Evolutionary conservation across 2,888 invertebrate species (phyloP).

Genomic region (Zygaena filipendulae): DNA sequence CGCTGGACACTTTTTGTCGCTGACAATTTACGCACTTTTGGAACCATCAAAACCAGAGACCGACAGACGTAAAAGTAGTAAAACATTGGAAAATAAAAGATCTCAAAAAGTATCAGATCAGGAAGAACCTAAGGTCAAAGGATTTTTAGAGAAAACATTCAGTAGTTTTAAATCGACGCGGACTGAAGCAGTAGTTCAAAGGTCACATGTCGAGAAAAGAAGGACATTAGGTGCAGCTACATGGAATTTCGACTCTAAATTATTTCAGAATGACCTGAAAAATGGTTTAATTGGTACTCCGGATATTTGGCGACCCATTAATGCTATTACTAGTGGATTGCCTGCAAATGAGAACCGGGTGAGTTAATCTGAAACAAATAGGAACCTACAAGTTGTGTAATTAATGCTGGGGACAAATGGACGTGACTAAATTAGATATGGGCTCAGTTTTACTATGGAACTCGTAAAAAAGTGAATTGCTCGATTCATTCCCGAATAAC

Average conservation of each 20-base stretch:
- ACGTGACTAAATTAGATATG: background rate
- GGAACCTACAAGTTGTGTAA: too few relatives aligned
- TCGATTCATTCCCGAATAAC: too few relatives aligned
- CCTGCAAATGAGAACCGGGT: constrained; percentile 62
- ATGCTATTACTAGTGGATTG: constrained; percentile 74
- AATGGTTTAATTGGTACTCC: constrained; percentile 72
- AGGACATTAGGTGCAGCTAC: constrained; percentile 76
- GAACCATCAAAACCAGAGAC: constrained; percentile 62
- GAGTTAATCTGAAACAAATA: constrained; percentile 22
- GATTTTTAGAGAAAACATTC: constrained; percentile 61
- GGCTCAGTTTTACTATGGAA: constrained; percentile 1
- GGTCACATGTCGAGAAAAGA: constrained; percentile 69
- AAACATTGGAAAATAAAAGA: constrained; percentile 42
- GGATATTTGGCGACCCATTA: constrained; percentile 76
- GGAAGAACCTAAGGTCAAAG: constrained; percentile 58
- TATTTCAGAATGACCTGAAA: constrained; percentile 71
- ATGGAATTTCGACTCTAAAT: constrained; percentile 73
- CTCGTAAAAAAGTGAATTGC: constrained; percentile 3
- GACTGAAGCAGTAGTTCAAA: constrained; percentile 48
- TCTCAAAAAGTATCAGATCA: constrained; percentile 43
- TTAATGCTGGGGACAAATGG: too few relatives aligned
- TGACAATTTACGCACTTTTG: constrained; percentile 75
- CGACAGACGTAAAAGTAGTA: constrained; percentile 41
- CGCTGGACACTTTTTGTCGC: constrained; percentile 74
- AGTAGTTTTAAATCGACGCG: constrained; percentile 57